Percentiles rank a stretch among this genome's conserved stretches.
Evolutionary conservation across 1,140 invertebrate genomes (phyloP).

Genomic region (Heliothis subflexa): DNA sequence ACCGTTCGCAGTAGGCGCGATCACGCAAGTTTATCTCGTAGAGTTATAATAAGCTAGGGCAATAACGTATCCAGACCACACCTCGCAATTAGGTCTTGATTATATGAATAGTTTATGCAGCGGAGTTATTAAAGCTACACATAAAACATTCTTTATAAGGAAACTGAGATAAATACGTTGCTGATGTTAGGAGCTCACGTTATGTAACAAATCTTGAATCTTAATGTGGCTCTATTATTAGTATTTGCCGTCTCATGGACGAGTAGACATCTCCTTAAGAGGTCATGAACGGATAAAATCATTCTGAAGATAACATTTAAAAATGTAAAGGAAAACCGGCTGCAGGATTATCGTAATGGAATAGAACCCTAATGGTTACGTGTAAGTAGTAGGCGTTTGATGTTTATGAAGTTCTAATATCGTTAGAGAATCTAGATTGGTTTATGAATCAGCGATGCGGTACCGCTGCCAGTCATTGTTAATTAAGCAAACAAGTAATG

Average conservation of each 20-base stretch:
- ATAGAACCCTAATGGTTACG: too few relatives aligned
- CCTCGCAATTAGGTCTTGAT: conserved; percentile 76
- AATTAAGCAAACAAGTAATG: conserved; percentile 8
- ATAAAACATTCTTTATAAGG: conserved; percentile 63
- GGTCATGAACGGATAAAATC: conserved; percentile 17
- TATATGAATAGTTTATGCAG: conserved; percentile 63
- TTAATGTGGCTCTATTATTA: conserved; percentile 21
- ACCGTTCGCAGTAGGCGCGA: conserved; percentile 31
- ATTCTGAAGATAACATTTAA: too few relatives aligned
- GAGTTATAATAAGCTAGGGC: conserved; percentile 66
- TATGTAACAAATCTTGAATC: conserved; percentile 41
- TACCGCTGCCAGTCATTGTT: not conserved
- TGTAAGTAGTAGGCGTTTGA: too few relatives aligned
- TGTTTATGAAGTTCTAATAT: too few relatives aligned
- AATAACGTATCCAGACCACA: conserved; percentile 70
- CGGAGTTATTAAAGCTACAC: conserved; percentile 65
- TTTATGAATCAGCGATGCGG: not conserved
- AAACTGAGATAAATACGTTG: conserved; percentile 63
- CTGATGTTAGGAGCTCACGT: conserved; percentile 39
- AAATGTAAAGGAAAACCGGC: too few relatives aligned
- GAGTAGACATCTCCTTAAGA: not conserved
- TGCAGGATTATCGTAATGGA: too few relatives aligned
- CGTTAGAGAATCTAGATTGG: too few relatives aligned
- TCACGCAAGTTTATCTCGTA: conserved; percentile 45
- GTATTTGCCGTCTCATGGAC: conserved; percentile 14